A percentile compares a stretch with the other conserved stretches of the same genome.
Conservation (phyloP, 2,797 vertebrate species). For the Cyprinodon diabolis region DNA sequence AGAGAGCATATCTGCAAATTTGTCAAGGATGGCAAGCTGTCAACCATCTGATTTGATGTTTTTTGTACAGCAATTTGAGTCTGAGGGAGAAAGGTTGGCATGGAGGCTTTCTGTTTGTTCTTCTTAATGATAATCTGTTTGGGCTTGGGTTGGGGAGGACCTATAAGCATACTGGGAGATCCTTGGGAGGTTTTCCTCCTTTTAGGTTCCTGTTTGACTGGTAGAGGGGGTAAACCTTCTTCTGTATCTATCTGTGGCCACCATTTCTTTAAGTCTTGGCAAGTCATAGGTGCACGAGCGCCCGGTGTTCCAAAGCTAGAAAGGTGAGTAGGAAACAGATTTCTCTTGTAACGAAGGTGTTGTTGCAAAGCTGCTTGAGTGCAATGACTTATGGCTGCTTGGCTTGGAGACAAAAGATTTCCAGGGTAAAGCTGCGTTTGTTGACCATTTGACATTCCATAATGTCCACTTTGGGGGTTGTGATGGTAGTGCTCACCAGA, state of each 20-base stretch:
- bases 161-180: conserved; percentile 70
- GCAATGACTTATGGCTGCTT: conserved; percentile 85
- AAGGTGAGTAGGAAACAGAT: conserved; percentile 87
- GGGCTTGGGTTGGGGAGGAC: conserved; percentile 79
- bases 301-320: conserved; percentile 56
- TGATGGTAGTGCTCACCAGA: conserved; percentile 72
- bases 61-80: conserved; percentile 85
- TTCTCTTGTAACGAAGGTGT: conserved; percentile 95
- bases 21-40: conserved; percentile 68
- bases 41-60: conserved; percentile 65
- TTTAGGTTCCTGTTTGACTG: conserved; percentile 85
- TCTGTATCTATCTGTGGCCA: conserved; percentile 84
- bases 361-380: conserved; percentile 95
- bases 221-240: conserved; percentile 59
- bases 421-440: conserved; percentile 70
- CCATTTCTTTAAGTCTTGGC: conserved; percentile 83
- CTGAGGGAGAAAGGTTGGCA: conserved; percentile 89
- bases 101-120: conserved; percentile 88
- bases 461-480: conserved; percentile 69
- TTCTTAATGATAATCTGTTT: conserved; percentile 94
- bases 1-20: conserved; percentile 75
- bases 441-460: conserved; percentile 76
- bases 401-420: conserved; percentile 71
- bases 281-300: conserved; percentile 56
- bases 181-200: conserved; percentile 88